Evolutionary conservation across 2,888 invertebrate species (phyloP), one percentile per base, ranked within the genome.

Genomic region (Eupithecia dodoneata): DNA sequence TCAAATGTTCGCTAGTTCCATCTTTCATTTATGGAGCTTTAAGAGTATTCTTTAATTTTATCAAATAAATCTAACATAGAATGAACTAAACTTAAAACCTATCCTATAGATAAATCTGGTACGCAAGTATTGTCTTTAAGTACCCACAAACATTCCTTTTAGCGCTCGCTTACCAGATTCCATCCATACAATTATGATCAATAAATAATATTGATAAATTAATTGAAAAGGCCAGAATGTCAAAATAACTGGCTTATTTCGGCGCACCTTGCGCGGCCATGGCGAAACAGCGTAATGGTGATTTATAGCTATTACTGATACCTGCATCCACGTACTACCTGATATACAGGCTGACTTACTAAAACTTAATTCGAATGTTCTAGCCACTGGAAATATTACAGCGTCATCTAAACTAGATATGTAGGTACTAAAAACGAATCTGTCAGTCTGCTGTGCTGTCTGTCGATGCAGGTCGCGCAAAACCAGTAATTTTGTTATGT

Each of bases 261-360:
- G 72, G 76, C 78, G 74, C 76, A 78, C 78, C 78, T 70, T 70
- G 70, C 71, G 49, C 77, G 7, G 72, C 65, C 63, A 15, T 42
- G 65, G 74, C 63, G 52, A 30, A 75, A 74, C 30, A 63, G 65
- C 45, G 18, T 75, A 71, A 75, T 72, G 44, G 52, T 76, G 76
- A 80, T 80, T 76, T 79, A 79, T 79, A 55, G 65, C 42, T 72
- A 42, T 76, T 71, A 75, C 66, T 66, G 66, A 73, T 73, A 75
- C 66, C 49, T 10, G 66, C 66, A 66, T 66, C 41, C 42, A 42
- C 15, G 15, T 42, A 70, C 45, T 7, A 69, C 5, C 13, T n/a
- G 3, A 59, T 65, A 42, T 44, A 74, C 72, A 74, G 74, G 72
- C 13, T 77, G 74, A 2, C 30, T 63, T 63, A 30, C 30, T 18